Evolutionary conservation across 1,140 invertebrate species (phyloP), one percentile per base, ranked within the genome.

Genomic region (Leucophenga varia): DNA sequence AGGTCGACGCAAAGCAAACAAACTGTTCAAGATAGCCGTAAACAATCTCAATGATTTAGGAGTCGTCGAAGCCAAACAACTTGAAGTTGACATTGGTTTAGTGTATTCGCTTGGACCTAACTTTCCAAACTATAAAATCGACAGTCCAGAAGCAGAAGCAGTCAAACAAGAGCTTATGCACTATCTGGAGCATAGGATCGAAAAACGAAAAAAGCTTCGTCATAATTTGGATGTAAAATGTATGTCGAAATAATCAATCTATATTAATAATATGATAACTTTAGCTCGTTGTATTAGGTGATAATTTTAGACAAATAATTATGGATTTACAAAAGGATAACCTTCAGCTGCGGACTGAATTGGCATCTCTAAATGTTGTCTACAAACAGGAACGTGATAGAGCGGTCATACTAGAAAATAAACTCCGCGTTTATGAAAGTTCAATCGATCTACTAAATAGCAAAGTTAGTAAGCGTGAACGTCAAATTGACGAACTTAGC

Each of bases 31-130:
- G 21, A 71, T 77, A 45, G 77, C 77, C n/a, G 61, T 75, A 41
- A 73, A 78, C 25, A 79, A 79, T 53, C 65, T 82, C 20, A 97
- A 97, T 76, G 94, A 97, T 77, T 80, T n/a, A n/a, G n/a, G n/a
- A n/a, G 22, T 25, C 10, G 5, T 10, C 10, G 22, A 5, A 25
- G 10, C 22, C 22, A 25, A 5, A 6, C 5, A 25, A 25, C 22
- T 6, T 25, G 22, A 25, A n/a, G n/a, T 10, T 10, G 22, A 25
- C 22, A 25, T 5, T 10, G 5, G 10, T 25, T 25, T 25, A 6
- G 22, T 25, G 5, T 25, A n/a, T n/a, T n/a, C n/a, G n/a, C n/a
- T 25, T 6, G 22, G 22, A 6, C 5, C 22, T 6, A 25, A 25
- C 22, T 25, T 25, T 25, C 22, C 22, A 10, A 5, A 25, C 22